Evolutionary conservation across 2,113 vertebrate species (phyloP), one percentile per base, ranked within the genome.

Genomic region (Himantopus leucocephalus): DNA sequence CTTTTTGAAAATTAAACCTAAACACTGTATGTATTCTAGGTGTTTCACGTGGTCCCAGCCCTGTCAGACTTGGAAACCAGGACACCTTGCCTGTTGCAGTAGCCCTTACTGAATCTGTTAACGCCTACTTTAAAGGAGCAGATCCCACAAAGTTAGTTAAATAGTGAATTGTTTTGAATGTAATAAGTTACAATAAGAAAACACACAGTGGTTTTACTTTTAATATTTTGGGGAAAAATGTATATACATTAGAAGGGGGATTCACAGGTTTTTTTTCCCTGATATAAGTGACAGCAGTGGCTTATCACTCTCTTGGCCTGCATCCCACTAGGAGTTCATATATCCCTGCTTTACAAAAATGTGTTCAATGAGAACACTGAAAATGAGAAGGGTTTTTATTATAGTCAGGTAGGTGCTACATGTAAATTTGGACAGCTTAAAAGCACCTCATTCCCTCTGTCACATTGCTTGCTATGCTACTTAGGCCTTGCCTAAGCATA

Each of bases 71-170:
- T 97, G 98, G 98, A 94, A 99, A 98, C 97, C 99, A 99, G 90
- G 99, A 99, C 96, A 98, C 98, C 55, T 95, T 99, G 97, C 99
- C 99, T 96, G 99, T 99, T 96, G 99, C 99, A 59, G 98, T 99
- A 60, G 99, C 99, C 85, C 98, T 99, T 96, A 99, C 99, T 59
- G 99, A 99, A 91, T 99, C 99, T 50, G 99, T 99, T 96, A 99
- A 99, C 95, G 99, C 99, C 86, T 99, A 99, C 98, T 99, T 99
- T 98, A 99, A 99, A 99, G 99, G 99, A 97, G 99, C 99, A 97
- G 99, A 99, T 98, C 99, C 99, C 71, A 98, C 98, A 96, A 99
- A 99, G 99, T 99, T 97, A 99, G 99, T 99, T 94, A 83, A 91
- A 87, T 53, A 98, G 98, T 98, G 50, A 81, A 75, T 82, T 70